Evolutionary conservation across 1,140 invertebrate species (phyloP).

Genomic region (Diachasmimorpha longicaudata): DNA sequence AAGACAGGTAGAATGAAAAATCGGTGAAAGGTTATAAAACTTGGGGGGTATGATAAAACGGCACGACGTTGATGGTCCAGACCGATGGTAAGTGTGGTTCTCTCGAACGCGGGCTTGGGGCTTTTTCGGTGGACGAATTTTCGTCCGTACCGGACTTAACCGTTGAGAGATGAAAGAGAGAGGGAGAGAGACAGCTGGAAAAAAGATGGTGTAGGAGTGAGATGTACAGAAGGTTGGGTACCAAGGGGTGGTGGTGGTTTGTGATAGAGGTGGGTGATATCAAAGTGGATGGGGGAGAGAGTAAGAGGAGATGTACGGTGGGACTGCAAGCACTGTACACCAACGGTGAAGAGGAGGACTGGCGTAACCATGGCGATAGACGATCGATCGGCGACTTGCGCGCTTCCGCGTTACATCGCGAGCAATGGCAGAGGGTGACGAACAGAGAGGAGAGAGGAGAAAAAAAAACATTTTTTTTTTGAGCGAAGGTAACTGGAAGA

Average conservation of each 20-base stretch:
- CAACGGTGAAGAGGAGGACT: constrained; percentile 18
- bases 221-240: constrained; percentile 7
- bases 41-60: not conserved
- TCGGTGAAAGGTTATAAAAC: not conserved
- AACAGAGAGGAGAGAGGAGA: not conserved
- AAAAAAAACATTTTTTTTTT: no score
- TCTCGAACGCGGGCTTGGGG: not conserved
- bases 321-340: constrained; percentile 27
- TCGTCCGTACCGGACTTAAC: constrained; percentile 1
- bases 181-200: not conserved
- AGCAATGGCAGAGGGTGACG: not conserved
- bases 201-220: not conserved
- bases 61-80: not conserved
- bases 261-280: not conserved
- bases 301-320: constrained; percentile 30
- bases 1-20: not conserved
- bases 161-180: constrained; percentile 14
- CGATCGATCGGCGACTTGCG: constrained; percentile 54
- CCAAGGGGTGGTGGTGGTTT: not conserved
- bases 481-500: not conserved
- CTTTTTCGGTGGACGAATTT: constrained; percentile 24
- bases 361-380: constrained; percentile 56
- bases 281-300: constrained; percentile 11
- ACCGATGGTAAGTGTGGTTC: not conserved
- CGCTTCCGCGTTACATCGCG: constrained; percentile 26